phyloP scores from a whole-genome alignment of 2,113 vertebrate genomes.

The Motacilla alba region DNA sequence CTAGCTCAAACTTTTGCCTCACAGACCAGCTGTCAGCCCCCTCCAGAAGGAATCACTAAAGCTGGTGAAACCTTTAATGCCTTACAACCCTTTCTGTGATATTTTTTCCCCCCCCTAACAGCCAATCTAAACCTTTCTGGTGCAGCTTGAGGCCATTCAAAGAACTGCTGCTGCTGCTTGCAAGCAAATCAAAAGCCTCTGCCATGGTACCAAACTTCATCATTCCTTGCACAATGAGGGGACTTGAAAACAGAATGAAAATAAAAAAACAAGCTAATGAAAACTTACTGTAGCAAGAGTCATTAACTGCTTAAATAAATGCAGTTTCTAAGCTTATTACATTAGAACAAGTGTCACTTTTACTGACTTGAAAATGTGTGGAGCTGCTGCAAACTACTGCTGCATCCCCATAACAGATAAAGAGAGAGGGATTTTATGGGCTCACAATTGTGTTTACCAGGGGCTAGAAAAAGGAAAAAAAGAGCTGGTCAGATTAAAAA shows the following conservation, averaged over 20 bases:
- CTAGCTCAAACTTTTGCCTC: background rate
- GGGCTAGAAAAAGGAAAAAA: background rate
- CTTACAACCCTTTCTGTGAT: background rate
- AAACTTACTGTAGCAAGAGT: conserved; percentile 18
- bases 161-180: background rate
- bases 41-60: background rate
- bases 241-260: background rate
- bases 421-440: background rate
- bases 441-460: background rate
- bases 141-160: background rate
- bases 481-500: background rate
- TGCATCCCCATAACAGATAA: conserved; percentile 10
- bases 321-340: conserved; percentile 26
- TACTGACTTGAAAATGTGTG: background rate
- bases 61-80: background rate
- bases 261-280: conserved; percentile 33
- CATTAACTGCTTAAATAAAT: conserved; percentile 39
- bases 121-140: background rate
- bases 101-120: too few species aligned
- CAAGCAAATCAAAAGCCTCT: background rate
- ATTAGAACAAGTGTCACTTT: background rate
- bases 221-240: background rate
- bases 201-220: background rate
- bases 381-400: background rate
- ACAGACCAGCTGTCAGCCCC: background rate